These are phyloP conservation scores for Plecturocebus donacophilus DNA, from an alignment of 2,113 vertebrate species.

Conservation along the genomic window DNA sequence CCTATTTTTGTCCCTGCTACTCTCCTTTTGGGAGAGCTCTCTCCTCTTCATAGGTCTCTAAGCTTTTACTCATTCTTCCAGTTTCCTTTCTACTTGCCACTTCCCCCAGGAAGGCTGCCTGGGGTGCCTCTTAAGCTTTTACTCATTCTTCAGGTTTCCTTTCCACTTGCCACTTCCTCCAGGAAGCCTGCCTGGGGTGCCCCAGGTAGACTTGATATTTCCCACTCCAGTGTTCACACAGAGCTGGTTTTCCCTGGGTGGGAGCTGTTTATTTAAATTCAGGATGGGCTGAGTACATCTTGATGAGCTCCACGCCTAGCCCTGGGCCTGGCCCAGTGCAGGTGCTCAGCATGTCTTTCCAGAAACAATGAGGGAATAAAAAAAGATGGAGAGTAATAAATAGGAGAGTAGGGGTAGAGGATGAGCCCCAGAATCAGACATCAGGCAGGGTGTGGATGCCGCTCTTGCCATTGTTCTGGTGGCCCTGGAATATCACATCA, in stretches of 20 bases:
- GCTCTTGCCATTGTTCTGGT: not conserved
- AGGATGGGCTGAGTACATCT: not conserved
- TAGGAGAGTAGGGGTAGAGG: not conserved
- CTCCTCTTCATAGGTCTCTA: not conserved
- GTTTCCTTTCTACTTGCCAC: not conserved
- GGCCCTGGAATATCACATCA: not conserved
- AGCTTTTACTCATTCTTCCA: not conserved
- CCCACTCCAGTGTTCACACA: not conserved
- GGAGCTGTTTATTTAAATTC: not conserved
- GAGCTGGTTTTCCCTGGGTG: not conserved
- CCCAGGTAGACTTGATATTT: not conserved
- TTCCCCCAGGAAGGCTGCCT: slow-evolving; percentile 22
- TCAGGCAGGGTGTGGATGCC: not conserved
- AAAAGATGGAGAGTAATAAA: not conserved
- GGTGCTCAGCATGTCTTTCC: not conserved
- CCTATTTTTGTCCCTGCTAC: rapidly evolving
- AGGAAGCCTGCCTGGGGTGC: not conserved
- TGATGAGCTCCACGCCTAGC: not conserved
- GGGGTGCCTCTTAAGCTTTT: too few species aligned
- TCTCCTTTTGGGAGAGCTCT: not conserved
- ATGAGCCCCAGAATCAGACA: not conserved
- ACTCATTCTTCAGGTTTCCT: not conserved
- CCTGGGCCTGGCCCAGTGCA: not conserved
- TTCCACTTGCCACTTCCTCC: not conserved
- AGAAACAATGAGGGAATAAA: not conserved